Evolutionary conservation across 2,888 invertebrate species (phyloP).

Genomic region (Metalampra italica): DNA sequence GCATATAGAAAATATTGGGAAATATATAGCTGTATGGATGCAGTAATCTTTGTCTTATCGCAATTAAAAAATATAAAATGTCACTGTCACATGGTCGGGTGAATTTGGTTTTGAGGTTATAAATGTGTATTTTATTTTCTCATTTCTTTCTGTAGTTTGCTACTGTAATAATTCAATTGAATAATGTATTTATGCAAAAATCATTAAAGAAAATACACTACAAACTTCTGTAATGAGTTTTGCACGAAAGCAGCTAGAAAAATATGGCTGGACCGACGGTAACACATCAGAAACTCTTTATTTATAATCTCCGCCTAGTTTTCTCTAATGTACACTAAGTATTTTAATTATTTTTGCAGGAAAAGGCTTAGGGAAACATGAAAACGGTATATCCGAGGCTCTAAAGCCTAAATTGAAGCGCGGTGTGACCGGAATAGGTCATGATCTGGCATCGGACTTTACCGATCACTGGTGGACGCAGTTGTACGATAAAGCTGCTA

Average conservation of each 20-base stretch:
- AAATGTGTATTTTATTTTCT: too few species aligned
- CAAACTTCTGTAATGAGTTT: constrained; percentile 77
- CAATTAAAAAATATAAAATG: too few species aligned
- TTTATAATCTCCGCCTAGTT: background rate
- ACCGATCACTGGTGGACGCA: constrained; percentile 93
- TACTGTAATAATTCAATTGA: too few species aligned
- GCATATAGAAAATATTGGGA: too few species aligned
- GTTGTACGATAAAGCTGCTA: constrained; percentile 85
- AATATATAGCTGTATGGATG: too few species aligned
- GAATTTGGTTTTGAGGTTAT: too few species aligned
- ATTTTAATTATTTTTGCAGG: constrained; percentile 66
- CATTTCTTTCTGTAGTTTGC: too few species aligned
- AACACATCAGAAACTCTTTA: constrained; percentile 13
- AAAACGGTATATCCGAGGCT: constrained; percentile 86
- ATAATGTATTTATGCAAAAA: too few species aligned
- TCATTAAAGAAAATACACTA: background rate
- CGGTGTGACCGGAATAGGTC: constrained; percentile 88
- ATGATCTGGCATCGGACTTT: constrained; percentile 84
- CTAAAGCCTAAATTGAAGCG: constrained; percentile 89
- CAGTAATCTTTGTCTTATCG: too few species aligned
- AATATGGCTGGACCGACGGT: constrained; percentile 85
- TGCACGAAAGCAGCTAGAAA: constrained; percentile 83
- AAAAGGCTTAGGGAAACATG: constrained; percentile 89
- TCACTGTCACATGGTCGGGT: too few species aligned
- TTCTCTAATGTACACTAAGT: background rate